A percentile compares a stretch with the other conserved stretches of the same genome.
Evolutionary conservation across 2,797 vertebrate species (phyloP).

Genomic region (Oreochromis grahami): DNA sequence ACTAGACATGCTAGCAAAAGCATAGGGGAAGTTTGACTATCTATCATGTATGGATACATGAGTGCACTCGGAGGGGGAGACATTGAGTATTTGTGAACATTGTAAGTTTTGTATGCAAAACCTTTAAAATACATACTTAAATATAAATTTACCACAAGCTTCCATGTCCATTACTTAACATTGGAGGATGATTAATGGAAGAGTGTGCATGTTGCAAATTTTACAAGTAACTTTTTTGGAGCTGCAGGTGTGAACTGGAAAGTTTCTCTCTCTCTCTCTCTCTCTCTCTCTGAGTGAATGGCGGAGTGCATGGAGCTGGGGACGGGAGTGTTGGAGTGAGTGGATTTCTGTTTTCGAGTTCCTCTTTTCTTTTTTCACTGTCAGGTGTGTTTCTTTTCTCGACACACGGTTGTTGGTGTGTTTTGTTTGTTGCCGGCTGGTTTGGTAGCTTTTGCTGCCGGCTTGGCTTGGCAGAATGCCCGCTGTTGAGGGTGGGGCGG

Average conservation of each 20-base stretch:
- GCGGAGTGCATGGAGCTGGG: no score
- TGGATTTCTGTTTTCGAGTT: no score
- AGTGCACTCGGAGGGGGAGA: background rate
- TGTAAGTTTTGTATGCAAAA: background rate
- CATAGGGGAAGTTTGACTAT: background rate
- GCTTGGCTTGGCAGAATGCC: no score
- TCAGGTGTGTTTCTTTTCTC: no score
- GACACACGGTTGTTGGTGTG: no score
- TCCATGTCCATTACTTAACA: background rate
- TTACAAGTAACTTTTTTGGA: background rate
- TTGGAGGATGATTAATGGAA: background rate
- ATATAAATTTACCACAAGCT: background rate
- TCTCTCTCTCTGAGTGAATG: no score
- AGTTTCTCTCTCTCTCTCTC: background rate
- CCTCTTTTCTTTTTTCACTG: no score
- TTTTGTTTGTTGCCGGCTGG: no score
- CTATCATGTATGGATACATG: background rate
- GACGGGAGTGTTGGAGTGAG: no score
- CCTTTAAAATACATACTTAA: background rate
- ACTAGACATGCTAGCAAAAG: background rate
- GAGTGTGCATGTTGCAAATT: background rate
- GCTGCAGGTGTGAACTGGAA: conserved; percentile 22
- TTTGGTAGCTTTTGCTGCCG: no score
- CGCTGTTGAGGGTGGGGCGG: no score
- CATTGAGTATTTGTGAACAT: background rate